phyloP scores from a whole-genome alignment of 2,888 invertebrate species.

The Tipula confusa region DNA sequence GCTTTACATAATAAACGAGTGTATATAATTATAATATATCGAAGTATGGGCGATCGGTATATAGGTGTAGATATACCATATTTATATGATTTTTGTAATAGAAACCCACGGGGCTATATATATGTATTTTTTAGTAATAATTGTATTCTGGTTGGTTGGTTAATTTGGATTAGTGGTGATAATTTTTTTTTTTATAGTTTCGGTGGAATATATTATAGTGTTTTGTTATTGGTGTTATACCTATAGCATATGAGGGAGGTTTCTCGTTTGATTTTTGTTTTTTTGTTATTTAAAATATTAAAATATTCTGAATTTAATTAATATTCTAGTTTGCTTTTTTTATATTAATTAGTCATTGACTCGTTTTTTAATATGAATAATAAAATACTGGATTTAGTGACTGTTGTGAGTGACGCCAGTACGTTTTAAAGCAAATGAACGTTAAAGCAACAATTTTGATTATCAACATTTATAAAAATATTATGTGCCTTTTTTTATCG shows the following conservation, averaged over 20 bases:
- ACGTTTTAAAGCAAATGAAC: too few relatives aligned
- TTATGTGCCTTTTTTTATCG: too few relatives aligned
- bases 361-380: too few relatives aligned
- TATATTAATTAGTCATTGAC: slow-evolving; percentile 20
- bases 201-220: background rate
- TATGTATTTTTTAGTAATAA: background rate
- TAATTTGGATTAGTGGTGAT: slow-evolving; percentile 25
- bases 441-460: too few relatives aligned
- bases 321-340: slow-evolving; percentile 1
- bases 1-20: background rate
- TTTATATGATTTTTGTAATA: background rate
- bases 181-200: background rate
- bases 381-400: too few relatives aligned
- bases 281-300: background rate
- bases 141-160: slow-evolving; percentile 3
- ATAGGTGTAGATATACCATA: too few relatives aligned
- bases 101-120: background rate
- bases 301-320: background rate
- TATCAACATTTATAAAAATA: too few relatives aligned
- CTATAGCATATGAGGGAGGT: background rate
- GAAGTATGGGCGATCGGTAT: background rate
- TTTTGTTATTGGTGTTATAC: slow-evolving; percentile 3
- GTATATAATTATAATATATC: background rate
- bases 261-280: background rate
- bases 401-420: too few relatives aligned